Base-by-base conservation (phyloP, 2,797 vertebrate genomes). In the Microctenopoma steveboyesi region DNA sequence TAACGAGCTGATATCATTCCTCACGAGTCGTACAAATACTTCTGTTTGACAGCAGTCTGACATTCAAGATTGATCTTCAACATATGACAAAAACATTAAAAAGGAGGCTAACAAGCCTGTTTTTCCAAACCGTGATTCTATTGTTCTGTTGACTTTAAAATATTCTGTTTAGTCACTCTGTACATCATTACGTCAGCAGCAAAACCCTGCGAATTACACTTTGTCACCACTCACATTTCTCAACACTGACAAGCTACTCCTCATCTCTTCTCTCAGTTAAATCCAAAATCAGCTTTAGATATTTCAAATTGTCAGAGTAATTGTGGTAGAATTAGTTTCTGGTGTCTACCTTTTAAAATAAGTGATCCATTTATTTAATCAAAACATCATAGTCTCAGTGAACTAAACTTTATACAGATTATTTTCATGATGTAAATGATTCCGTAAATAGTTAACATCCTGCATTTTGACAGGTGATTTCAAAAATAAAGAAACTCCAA, bases 41-140 rank as follows among this genome's bases (percentile, higher is more conserved):
- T 14, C 10, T 33, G 6, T 43, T 46, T 18, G 16, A 60, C 28
- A 70, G 22, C 58, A 60, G 22, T 46, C 37, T 40, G 27, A 22
- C 15, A 58, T 50, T 49, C 33, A 69, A 47, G 12, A 50, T 51
- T 78, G 0, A 59, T n/a, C 4, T 40, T 49, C 35, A 69, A 27
- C 7, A 15, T 50, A 40, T 65, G 45, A 55, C 42, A 18, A 22
- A 12, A 25, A n/a, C 50, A 27, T 43, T 1, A 10, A 42, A 33
- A 60, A 35, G 11, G 39, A 37, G 18, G n/a, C 25, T 25, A 25
- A 18, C 12, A 14, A 4, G 0, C 58, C 27, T 39, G 48, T 18
- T 4, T 39, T 52, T 51, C 22, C 0, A 25, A 62, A 25, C 2
- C 0, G 1, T 16, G 10, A 59, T 58, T 66, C 18, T 15, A 13